phyloP scores from a whole-genome alignment of 2,797 vertebrate genomes.

The Peromyscus nudipes region DNA sequence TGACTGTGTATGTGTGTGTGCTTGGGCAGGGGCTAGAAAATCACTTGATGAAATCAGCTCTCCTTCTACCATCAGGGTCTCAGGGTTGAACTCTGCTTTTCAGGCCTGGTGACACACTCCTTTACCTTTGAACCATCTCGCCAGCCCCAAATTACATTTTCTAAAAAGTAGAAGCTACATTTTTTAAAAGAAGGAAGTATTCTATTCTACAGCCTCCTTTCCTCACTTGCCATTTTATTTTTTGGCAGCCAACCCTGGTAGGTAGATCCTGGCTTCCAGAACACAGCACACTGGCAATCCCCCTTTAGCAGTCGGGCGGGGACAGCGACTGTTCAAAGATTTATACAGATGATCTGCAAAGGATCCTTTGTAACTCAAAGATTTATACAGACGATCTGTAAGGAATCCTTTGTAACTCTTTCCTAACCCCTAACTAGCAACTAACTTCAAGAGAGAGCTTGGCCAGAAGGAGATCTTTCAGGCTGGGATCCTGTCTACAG shows the following conservation, averaged over 20 bases:
- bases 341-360: neutral
- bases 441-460: neutral
- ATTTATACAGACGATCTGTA: too few species aligned
- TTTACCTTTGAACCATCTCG: neutral
- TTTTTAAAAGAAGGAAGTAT: conserved; percentile 29
- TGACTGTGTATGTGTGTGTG: neutral
- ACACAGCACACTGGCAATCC: neutral
- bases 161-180: conserved; percentile 46
- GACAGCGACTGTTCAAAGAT: neutral
- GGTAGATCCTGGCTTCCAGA: conserved; percentile 21
- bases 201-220: neutral
- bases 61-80: neutral
- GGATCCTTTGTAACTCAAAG: conserved; percentile 5
- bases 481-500: neutral
- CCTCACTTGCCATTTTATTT: conserved; percentile 16
- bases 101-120: neutral
- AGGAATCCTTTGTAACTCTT: neutral
- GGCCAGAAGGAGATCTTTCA: conserved; percentile 17
- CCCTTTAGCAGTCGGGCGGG: neutral
- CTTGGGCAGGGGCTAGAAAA: neutral
- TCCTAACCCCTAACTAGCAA: neutral
- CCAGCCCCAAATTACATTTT: conserved; percentile 24
- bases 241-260: conserved; percentile 13
- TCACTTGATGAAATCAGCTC: neutral
- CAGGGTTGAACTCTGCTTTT: neutral